Conservation (phyloP, 2,113 vertebrate genomes). For the Nothoprocta perdicaria region DNA sequence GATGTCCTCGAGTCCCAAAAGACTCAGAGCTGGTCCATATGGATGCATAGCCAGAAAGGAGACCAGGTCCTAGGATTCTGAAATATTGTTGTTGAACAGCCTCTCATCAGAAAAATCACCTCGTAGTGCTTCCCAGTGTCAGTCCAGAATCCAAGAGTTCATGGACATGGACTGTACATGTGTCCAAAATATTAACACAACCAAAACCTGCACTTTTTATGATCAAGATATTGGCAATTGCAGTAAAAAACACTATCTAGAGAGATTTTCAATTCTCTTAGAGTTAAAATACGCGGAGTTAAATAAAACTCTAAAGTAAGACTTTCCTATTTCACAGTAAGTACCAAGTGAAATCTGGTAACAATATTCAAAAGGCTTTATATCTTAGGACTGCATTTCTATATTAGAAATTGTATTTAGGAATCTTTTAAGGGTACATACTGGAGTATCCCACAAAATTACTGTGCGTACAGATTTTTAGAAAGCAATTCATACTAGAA, state of each 20-base stretch:
- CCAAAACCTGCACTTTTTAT: background rate
- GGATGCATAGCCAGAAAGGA: background rate
- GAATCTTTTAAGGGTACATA: background rate
- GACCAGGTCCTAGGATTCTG: fast-evolving
- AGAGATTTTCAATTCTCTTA: background rate
- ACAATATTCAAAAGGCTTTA: background rate
- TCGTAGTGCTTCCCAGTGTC: background rate
- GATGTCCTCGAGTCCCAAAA: background rate
- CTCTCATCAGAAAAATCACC: background rate
- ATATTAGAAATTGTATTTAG: background rate
- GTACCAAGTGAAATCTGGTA: background rate
- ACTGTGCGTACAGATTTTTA: background rate
- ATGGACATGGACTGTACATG: background rate
- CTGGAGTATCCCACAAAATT: background rate
- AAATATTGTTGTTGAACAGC: background rate
- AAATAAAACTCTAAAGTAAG: background rate
- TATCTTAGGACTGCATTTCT: background rate
- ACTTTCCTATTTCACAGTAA: background rate
- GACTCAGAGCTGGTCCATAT: background rate
- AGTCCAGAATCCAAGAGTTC: background rate
- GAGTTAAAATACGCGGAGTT: background rate
- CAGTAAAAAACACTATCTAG: background rate
- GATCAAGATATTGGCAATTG: background rate
- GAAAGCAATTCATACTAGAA: background rate
- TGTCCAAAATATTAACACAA: background rate